These are phyloP conservation scores for Acrossocheilus fasciatus DNA, from an alignment of 2,797 vertebrate species.

Conservation along the genomic window DNA sequence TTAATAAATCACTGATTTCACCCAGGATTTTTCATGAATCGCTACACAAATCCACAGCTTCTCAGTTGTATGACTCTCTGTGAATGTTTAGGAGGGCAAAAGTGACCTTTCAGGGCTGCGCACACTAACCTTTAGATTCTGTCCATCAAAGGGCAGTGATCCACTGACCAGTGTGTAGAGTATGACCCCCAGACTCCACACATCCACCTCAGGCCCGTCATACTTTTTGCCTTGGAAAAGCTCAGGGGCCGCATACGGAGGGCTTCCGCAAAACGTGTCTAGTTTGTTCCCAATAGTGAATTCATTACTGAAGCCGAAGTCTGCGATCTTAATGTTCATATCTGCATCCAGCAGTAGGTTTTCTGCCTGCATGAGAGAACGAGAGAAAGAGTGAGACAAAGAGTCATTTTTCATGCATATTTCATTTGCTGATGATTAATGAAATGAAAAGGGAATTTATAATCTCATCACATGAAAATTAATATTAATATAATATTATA, in stretches of 20 bases:
- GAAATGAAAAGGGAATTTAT: not conserved
- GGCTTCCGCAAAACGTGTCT: slow-evolving; percentile 94
- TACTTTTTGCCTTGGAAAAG: slow-evolving; percentile 97
- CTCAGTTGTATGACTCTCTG: not conserved
- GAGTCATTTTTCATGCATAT: not conserved
- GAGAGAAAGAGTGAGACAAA: not conserved
- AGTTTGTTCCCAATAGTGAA: slow-evolving; percentile 92
- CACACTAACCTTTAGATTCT: slow-evolving; percentile 87
- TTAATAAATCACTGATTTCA: slow-evolving; percentile 11
- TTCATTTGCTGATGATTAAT: not conserved
- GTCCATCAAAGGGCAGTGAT: slow-evolving; percentile 91
- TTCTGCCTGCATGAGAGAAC: slow-evolving; percentile 87
- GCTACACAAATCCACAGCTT: not conserved
- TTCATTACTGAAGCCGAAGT: slow-evolving; percentile 95
- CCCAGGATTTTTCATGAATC: not conserved
- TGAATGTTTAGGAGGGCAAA: slow-evolving; percentile 15
- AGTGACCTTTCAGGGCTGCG: slow-evolving; percentile 23
- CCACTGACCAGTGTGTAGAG: slow-evolving; percentile 93
- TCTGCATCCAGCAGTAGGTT: slow-evolving; percentile 93
- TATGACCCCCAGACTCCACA: slow-evolving; percentile 95
- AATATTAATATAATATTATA: not conserved
- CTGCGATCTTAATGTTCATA: slow-evolving; percentile 96
- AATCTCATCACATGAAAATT: not conserved
- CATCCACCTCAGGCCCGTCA: slow-evolving; percentile 92
- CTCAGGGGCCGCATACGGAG: slow-evolving; percentile 91